Evolutionary conservation across 1,140 invertebrate genomes (phyloP).

Genomic region (Drosophila ercepeae): DNA sequence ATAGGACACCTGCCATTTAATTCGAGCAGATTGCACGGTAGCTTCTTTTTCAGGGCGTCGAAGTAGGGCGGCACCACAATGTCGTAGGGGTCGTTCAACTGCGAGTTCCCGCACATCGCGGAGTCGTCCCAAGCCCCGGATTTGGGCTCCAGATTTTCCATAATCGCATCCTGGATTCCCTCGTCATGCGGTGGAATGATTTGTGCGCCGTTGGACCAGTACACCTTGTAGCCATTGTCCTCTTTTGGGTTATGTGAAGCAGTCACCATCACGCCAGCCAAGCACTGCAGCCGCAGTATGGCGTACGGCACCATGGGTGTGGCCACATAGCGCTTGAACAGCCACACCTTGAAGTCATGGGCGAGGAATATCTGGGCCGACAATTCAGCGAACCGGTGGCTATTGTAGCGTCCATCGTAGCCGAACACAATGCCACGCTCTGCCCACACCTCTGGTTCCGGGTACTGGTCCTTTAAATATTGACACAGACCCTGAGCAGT

Average conservation of each 20-base stretch:
- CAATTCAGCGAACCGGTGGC: constrained; percentile 96
- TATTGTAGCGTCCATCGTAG: constrained; percentile 97
- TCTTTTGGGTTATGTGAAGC: constrained; percentile 99
- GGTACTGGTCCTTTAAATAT: constrained; percentile 88
- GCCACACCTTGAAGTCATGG: constrained; percentile 91
- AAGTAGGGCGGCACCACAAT: constrained; percentile 45
- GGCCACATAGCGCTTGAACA: constrained; percentile 93
- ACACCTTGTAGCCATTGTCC: constrained; percentile 99
- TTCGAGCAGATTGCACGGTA: constrained; percentile 33
- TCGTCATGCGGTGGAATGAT: constrained; percentile 97
- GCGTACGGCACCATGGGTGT: constrained; percentile 97
- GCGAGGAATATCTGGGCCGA: constrained; percentile 93
- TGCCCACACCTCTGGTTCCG: constrained; percentile 82
- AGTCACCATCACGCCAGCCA: constrained; percentile 97
- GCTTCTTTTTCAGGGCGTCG: constrained; percentile 8
- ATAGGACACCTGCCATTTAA: constrained; percentile 56
- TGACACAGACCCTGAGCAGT: constrained; percentile 95
- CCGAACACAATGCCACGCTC: constrained; percentile 94
- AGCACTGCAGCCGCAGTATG: constrained; percentile 88
- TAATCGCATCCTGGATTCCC: constrained; percentile 92
- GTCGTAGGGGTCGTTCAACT: constrained; percentile 52
- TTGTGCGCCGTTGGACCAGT: constrained; percentile 98
- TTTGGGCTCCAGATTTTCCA: constrained; percentile 89
- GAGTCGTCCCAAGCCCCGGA: constrained; percentile 57
- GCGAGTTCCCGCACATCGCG: constrained; percentile 12